phyloP scores from a whole-genome alignment of 2,797 vertebrate genomes.

The Xenopus petersii region DNA sequence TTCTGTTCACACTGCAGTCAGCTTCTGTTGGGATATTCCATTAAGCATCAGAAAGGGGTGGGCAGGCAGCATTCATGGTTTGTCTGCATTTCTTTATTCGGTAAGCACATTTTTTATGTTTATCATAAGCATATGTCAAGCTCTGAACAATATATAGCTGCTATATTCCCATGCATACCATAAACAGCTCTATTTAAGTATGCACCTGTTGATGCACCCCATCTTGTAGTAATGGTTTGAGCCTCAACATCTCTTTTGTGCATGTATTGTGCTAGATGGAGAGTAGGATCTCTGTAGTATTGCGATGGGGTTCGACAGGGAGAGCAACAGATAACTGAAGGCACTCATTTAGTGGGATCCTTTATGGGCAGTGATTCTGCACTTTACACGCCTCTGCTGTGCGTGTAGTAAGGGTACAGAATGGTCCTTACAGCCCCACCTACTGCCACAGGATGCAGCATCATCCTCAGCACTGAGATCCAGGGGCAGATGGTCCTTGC shows the following conservation, averaged over 20 bases:
- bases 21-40: background rate
- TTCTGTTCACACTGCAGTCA: background rate
- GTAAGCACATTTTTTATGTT: background rate
- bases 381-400: background rate
- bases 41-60: background rate
- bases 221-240: background rate
- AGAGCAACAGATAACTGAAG: background rate
- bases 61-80: background rate
- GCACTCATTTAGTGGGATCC: background rate
- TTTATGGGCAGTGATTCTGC: background rate
- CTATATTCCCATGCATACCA: background rate
- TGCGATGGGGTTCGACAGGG: background rate
- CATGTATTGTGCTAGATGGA: background rate
- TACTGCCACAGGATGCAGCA: slow-evolving; percentile 1
- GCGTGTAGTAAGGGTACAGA: background rate
- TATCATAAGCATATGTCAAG: background rate
- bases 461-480: background rate
- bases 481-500: background rate
- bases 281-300: background rate
- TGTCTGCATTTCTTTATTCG: background rate
- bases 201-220: background rate
- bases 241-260: background rate
- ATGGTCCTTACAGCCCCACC: background rate
- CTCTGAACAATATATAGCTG: background rate
- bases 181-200: background rate